These are phyloP conservation scores for Masticophis lateralis DNA, from an alignment of 2,797 vertebrate species.

Conservation along the genomic window DNA sequence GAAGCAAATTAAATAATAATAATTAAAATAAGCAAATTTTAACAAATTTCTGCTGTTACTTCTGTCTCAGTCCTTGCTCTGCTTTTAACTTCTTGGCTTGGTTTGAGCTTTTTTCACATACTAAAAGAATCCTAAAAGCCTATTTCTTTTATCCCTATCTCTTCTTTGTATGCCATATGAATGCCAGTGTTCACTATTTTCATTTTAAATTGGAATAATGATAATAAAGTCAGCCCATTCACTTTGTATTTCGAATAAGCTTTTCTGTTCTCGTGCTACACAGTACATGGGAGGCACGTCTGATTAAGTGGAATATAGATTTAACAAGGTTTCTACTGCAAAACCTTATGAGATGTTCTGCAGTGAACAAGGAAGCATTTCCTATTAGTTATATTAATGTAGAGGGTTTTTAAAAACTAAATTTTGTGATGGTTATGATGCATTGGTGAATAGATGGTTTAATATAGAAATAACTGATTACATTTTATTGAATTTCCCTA, in stretches of 20 bases:
- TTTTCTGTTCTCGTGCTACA: background rate
- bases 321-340: background rate
- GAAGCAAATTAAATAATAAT: background rate
- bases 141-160: background rate
- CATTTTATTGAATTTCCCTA: background rate
- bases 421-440: background rate
- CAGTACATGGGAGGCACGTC: background rate
- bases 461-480: slow-evolving; percentile 1
- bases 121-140: background rate
- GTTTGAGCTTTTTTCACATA: background rate
- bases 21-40: background rate
- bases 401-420: background rate
- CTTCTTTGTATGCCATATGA: background rate
- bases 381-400: background rate
- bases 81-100: background rate
- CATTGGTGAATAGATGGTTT: background rate
- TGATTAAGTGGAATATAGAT: background rate
- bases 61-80: background rate
- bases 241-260: background rate
- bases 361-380: background rate
- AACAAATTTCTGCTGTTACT: background rate
- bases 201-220: background rate
- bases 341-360: background rate
- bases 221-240: background rate
- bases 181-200: background rate